These are phyloP conservation scores for Chiridota heheva DNA, from an alignment of 35 echinoderm and acorn worm species.

Conservation along the genomic window DNA sequence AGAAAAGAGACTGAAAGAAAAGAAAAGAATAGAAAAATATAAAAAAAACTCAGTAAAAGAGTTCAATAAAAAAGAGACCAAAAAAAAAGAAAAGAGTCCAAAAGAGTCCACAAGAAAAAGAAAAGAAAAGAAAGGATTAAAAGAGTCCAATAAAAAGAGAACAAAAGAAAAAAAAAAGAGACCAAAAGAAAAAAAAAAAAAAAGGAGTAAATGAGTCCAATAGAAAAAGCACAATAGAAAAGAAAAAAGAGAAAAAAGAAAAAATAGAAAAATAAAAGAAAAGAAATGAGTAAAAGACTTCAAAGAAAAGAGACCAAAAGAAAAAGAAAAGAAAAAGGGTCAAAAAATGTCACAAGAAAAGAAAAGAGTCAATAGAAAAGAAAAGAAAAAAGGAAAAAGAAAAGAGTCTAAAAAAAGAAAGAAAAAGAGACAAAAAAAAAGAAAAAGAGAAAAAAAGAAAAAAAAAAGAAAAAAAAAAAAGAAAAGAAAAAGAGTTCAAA, in stretches of 20 bases:
- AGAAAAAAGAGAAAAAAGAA: background rate
- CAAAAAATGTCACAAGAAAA: constrained; percentile 2
- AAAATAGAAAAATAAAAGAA: background rate
- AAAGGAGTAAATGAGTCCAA: background rate
- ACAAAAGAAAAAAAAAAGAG: background rate
- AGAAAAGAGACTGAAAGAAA: background rate
- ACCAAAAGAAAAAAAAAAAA: background rate
- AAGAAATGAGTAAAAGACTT: background rate
- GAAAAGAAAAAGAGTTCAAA: no score
- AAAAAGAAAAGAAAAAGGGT: background rate
- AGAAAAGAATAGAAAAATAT: no score
- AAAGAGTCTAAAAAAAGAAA: background rate
- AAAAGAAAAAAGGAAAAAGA: constrained; percentile 1
- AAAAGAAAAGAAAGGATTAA: no score
- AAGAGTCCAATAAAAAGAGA: background rate
- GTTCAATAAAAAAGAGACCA: no score
- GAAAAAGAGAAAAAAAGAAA: constrained; percentile 9
- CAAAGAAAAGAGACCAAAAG: background rate
- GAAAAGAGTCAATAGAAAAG: background rate
- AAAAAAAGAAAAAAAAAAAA: constrained; percentile 8
- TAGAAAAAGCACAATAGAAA: background rate
- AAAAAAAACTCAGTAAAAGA: no score
- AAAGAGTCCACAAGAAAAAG: no score
- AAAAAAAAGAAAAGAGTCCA: no score
- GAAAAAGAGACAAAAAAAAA: constrained; percentile 1